A percentile compares a stretch with the other conserved stretches of the same genome.
Evolutionary conservation across 2,113 vertebrate genomes (phyloP).

Genomic region (Balaenoptera acutorostrata): DNA sequence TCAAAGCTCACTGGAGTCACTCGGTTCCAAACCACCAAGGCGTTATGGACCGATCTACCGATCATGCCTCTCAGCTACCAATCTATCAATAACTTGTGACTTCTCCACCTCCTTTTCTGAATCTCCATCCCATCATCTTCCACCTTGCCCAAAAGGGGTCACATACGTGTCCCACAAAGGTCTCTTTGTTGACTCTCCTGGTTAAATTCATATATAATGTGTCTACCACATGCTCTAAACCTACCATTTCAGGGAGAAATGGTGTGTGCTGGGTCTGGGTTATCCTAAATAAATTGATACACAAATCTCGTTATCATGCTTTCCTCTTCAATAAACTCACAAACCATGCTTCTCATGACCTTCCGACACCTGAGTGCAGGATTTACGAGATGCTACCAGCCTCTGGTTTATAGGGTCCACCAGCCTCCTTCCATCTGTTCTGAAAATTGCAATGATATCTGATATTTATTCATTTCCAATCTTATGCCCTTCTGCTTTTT

Average conservation of each 20-base stretch:
- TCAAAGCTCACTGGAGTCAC: background rate
- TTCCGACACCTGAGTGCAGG: background rate
- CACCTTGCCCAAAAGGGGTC: background rate
- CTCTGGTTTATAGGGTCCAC: too few species aligned
- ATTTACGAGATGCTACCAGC: rapidly evolving
- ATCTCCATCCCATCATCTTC: background rate
- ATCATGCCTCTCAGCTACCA: too few species aligned
- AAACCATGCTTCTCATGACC: background rate
- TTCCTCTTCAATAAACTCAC: background rate
- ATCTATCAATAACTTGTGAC: background rate
- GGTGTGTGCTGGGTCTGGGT: background rate
- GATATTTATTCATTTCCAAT: background rate
- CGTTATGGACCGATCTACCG: too few species aligned
- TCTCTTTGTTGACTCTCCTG: background rate
- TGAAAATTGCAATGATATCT: background rate
- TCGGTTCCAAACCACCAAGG: background rate
- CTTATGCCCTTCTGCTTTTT: background rate
- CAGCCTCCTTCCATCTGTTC: background rate
- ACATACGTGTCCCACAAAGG: background rate
- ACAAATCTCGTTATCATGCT: too few species aligned
- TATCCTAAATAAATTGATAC: background rate
- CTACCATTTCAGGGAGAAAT: background rate
- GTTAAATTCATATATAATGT: background rate
- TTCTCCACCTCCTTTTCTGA: background rate
- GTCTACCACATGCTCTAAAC: background rate